Percentiles rank a stretch among this genome's conserved stretches.
phyloP scores from a whole-genome alignment of 2,888 invertebrate species.

The Calameuta pallipes region DNA sequence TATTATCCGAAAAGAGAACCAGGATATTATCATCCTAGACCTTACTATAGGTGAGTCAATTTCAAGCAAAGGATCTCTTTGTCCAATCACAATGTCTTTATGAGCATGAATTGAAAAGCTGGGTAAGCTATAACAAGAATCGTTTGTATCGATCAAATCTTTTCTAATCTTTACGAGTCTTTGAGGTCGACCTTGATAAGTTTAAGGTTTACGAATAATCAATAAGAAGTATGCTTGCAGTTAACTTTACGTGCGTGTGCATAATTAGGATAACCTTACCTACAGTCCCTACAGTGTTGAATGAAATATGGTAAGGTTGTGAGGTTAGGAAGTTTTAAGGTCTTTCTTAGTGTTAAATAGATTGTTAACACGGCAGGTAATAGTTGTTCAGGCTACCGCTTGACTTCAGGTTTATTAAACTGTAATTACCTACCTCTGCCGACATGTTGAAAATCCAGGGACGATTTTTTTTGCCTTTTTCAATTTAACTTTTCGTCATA shows the following conservation, averaged over 20 bases:
- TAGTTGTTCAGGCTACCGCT: neutral
- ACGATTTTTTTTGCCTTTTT: neutral
- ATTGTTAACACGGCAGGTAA: neutral
- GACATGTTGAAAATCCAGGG: neutral
- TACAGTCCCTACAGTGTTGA: neutral
- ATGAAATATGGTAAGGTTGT: neutral
- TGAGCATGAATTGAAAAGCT: neutral
- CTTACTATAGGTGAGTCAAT: slow-evolving; percentile 34
- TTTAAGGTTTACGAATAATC: neutral
- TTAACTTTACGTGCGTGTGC: neutral
- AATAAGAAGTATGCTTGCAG: neutral
- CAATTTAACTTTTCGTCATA: neutral
- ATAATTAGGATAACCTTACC: neutral
- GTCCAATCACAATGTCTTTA: neutral
- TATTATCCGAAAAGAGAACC: slow-evolving; percentile 35
- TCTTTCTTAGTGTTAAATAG: neutral
- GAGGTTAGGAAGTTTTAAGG: neutral
- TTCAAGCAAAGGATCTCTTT: neutral
- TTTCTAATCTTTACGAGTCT: neutral
- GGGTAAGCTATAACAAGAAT: too few relatives aligned
- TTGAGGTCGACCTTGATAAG: neutral
- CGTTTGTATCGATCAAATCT: neutral
- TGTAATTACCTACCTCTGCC: neutral
- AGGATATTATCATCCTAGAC: slow-evolving; percentile 26
- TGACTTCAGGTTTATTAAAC: neutral